These are phyloP conservation scores for Desmophyllum pertusum DNA, from an alignment of 92 coral and sea anemone species.

Conservation along the genomic window DNA sequence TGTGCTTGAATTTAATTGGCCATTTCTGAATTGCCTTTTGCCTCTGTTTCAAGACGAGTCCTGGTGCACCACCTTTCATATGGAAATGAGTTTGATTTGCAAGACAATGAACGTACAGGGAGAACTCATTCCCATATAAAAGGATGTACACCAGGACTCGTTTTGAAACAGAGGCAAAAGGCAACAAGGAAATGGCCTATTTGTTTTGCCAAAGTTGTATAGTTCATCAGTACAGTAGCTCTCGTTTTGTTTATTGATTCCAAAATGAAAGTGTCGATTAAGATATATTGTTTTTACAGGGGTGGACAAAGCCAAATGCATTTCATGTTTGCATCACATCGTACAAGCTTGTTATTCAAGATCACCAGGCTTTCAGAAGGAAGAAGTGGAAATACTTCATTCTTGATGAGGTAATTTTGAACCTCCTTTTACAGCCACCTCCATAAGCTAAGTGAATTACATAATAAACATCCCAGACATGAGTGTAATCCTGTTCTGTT, in stretches of 20 bases:
- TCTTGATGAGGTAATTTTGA: conserved; percentile 80
- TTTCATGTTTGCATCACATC: conserved; percentile 98
- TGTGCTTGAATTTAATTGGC: not conserved
- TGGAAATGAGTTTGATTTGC: too few relatives aligned
- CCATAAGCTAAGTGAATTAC: not conserved
- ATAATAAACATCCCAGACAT: not conserved
- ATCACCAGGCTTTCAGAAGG: conserved; percentile 97
- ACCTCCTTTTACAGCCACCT: not conserved
- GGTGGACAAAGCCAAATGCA: conserved; percentile 99
- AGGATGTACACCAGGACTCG: too few relatives aligned
- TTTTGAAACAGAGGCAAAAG: too few relatives aligned
- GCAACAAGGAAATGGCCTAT: too few relatives aligned
- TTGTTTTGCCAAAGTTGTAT: not conserved
- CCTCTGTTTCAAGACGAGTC: too few relatives aligned
- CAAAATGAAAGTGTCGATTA: not conserved
- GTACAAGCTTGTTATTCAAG: conserved; percentile 97
- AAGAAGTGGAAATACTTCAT: conserved; percentile 98
- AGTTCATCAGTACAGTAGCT: not conserved
- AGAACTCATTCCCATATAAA: too few relatives aligned
- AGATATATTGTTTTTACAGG: conserved; percentile 49
- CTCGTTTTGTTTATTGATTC: not conserved
- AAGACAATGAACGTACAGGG: too few relatives aligned
- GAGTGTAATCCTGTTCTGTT: conserved; percentile 3
- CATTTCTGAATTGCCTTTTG: too few relatives aligned
- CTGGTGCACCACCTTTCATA: too few relatives aligned